Evolutionary conservation across 2,797 vertebrate genomes (phyloP).

Genomic region (Gymnothorax reevesii): DNA sequence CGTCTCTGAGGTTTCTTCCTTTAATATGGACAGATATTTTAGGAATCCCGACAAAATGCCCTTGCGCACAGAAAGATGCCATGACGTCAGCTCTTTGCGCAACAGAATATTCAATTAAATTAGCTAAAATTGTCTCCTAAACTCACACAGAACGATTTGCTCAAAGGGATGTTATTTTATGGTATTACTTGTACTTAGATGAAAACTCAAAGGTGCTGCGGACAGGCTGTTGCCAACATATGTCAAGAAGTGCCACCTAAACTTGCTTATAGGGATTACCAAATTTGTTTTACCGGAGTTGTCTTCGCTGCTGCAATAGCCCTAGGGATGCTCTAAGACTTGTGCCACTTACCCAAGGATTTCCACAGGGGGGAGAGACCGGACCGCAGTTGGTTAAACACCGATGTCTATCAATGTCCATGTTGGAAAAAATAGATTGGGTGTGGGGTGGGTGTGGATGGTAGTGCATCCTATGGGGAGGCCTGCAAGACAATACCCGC

Average conservation of each 20-base stretch:
- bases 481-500: neutral
- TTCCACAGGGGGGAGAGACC: slow-evolving; percentile 63
- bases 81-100: slow-evolving; percentile 8
- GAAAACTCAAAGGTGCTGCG: neutral
- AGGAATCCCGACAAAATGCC: neutral
- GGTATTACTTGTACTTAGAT: neutral
- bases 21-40: neutral
- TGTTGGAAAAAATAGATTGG: neutral
- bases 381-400: slow-evolving; percentile 48
- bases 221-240: neutral
- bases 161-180: neutral
- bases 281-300: neutral
- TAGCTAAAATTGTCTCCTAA: neutral
- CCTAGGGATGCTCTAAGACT: too few species aligned
- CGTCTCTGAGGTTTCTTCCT: neutral
- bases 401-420: slow-evolving; percentile 44
- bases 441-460: neutral
- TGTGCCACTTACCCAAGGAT: slow-evolving; percentile 45
- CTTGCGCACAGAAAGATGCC: neutral
- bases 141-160: neutral
- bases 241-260: too few species aligned
- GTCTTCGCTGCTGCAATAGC: neutral
- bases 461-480: neutral
- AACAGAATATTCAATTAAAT: neutral
- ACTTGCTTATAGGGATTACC: neutral